These are phyloP conservation scores for Pyrochroa serraticornis DNA, from an alignment of 2,888 invertebrate genomes.

Conservation along the genomic window DNA sequence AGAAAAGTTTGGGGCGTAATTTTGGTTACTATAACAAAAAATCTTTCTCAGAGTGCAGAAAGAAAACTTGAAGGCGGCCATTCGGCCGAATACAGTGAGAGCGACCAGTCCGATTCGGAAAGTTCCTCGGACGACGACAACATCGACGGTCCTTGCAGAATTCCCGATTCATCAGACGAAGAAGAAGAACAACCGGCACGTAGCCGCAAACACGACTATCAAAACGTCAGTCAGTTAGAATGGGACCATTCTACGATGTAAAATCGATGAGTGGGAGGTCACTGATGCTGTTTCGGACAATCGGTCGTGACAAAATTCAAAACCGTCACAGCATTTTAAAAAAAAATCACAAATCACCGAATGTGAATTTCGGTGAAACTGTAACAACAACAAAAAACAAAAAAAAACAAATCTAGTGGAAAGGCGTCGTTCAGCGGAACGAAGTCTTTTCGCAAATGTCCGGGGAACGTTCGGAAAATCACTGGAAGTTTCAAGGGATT, in stretches of 20 bases:
- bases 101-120: constrained; percentile 55
- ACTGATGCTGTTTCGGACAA: no score
- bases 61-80: constrained; percentile 52
- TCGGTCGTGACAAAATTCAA: constrained; percentile 4
- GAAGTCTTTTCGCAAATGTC: constrained; percentile 16
- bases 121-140: constrained; percentile 55
- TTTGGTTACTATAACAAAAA: no score
- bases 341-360: background rate
- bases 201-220: constrained; percentile 65
- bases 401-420: background rate
- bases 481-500: background rate
- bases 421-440: background rate
- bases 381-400: background rate
- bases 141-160: constrained; percentile 56
- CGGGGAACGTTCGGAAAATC: constrained; percentile 14
- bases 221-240: constrained; percentile 77
- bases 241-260: constrained; percentile 83
- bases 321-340: background rate
- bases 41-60: constrained; percentile 51
- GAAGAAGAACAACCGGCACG: constrained; percentile 55
- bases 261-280: constrained; percentile 37
- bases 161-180: constrained; percentile 65
- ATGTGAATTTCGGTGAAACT: background rate
- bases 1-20: background rate
- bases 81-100: constrained; percentile 48